A percentile compares a stretch with the other conserved stretches of the same genome.
Conservation (phyloP, 2,797 vertebrate species). For the Avahi laniger region DNA sequence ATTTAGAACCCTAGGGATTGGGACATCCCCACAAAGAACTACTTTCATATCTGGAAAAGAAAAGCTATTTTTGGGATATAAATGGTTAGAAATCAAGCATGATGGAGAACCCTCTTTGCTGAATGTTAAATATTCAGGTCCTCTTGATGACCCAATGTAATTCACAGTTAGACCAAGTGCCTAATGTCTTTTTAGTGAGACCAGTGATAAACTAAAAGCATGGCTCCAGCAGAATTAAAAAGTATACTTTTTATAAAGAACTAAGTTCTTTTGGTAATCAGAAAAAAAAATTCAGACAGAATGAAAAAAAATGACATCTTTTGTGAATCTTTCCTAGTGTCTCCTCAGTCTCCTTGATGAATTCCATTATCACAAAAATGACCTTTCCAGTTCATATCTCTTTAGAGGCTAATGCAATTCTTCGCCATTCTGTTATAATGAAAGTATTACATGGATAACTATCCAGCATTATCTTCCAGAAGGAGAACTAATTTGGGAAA, state of each 20-base stretch:
- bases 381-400: conserved; percentile 83
- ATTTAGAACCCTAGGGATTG: conserved; percentile 61
- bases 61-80: conserved; percentile 74
- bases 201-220: conserved; percentile 65
- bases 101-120: conserved; percentile 64
- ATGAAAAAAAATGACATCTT: conserved; percentile 66
- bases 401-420: conserved; percentile 81
- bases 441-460: conserved; percentile 85
- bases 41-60: conserved; percentile 60
- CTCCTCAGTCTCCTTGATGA: conserved; percentile 79
- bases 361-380: conserved; percentile 82
- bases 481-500: conserved; percentile 82
- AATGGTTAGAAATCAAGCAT: conserved; percentile 71
- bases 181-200: conserved; percentile 52
- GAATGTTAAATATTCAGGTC: conserved; percentile 75
- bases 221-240: conserved; percentile 62
- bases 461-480: conserved; percentile 78
- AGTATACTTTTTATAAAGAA: conserved; percentile 63
- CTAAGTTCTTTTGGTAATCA: conserved; percentile 70
- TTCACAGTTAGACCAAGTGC: conserved; percentile 55
- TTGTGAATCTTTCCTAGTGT: conserved; percentile 74
- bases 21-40: conserved; percentile 54
- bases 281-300: conserved; percentile 68
- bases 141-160: conserved; percentile 65
- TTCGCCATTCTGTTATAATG: conserved; percentile 83